A percentile compares a stretch with the other conserved stretches of the same genome.
These are phyloP conservation scores for Akabosia matsudoensis DNA, from an alignment of 1,140 invertebrate species.

Conservation along the genomic window DNA sequence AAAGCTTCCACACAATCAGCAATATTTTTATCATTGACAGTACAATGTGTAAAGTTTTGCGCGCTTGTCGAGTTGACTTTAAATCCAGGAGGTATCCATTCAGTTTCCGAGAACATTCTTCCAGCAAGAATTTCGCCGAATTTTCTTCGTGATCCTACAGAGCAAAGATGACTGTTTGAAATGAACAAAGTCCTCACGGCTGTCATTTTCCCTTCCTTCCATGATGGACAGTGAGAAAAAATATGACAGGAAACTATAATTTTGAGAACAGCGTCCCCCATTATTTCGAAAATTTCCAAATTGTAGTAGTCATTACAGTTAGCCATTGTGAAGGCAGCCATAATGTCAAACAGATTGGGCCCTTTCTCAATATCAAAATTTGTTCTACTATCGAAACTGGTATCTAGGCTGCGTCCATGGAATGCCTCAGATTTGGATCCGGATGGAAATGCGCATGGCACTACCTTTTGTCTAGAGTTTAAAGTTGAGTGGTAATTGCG, in stretches of 20 bases:
- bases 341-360: background rate
- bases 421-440: no score
- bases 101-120: slow-evolving; percentile 31
- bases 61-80: no score
- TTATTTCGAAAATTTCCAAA: slow-evolving; percentile 40
- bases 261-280: slow-evolving; percentile 44
- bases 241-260: slow-evolving; percentile 23
- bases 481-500: no score
- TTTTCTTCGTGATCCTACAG: slow-evolving; percentile 7
- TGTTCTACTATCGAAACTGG: background rate
- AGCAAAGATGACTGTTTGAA: slow-evolving; percentile 33
- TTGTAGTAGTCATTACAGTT: slow-evolving; percentile 24
- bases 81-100: slow-evolving; percentile 31
- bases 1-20: slow-evolving; percentile 42
- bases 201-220: slow-evolving; percentile 36
- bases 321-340: slow-evolving; percentile 26
- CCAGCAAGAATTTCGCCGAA: slow-evolving; percentile 28
- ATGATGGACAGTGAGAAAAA: slow-evolving; percentile 22
- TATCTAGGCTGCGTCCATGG: no score
- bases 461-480: no score
- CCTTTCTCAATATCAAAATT: background rate
- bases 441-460: no score
- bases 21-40: slow-evolving; percentile 35
- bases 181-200: slow-evolving; percentile 26
- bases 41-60: slow-evolving; percentile 25